Base-by-base conservation (phyloP, 2,888 invertebrate genomes). In the Mantis religiosa region DNA sequence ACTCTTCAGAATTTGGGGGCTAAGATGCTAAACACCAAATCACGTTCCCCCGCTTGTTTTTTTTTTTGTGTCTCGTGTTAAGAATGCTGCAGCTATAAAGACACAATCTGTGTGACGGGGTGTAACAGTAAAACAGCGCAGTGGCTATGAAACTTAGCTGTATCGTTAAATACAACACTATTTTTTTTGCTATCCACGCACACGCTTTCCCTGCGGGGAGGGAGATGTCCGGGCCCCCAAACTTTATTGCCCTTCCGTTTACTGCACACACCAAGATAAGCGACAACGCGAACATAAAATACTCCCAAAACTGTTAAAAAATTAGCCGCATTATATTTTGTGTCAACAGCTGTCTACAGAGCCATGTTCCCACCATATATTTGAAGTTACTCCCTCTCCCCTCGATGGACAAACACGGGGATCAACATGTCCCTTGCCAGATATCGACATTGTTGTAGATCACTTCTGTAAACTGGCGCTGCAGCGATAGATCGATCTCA, bases 261-360 rank as follows among this genome's bases (percentile, higher is more conserved):
- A 28, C 82, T n/a, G 87, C 71, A 87, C 27, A 41, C 71, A 25
- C 28, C 28, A 87, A 87, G 87, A 87, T 82, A 87, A 87, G 87
- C 87, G 34, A 2, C 34, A 82, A 87, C 82, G 82, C 41, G 82
- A n/a, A 28, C 81, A 87, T 82, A 87, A 87, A 87, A 47, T 28
- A 85, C 71, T 25, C 14, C 86, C 15, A 81, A 28, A 86, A 87
- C 82, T 87, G 87, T 82, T 87, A 87, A 87, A 85, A 84, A 82
- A 87, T 87, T 87, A 87, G 82, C 82, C 86, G 81, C 86, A 86
- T 81, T 86, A 81, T 71, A 28, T 71, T 71, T 71, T 71, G 54
- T 71, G 54, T 86, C 15, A 25, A 34, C 34, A 87, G 82, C 87
- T 87, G 87, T 41, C 82, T 30, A 9, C 86, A 81, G 20, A 6